phyloP scores from a whole-genome alignment of 1,140 invertebrate species.

The Ceratosolen solmsi region DNA sequence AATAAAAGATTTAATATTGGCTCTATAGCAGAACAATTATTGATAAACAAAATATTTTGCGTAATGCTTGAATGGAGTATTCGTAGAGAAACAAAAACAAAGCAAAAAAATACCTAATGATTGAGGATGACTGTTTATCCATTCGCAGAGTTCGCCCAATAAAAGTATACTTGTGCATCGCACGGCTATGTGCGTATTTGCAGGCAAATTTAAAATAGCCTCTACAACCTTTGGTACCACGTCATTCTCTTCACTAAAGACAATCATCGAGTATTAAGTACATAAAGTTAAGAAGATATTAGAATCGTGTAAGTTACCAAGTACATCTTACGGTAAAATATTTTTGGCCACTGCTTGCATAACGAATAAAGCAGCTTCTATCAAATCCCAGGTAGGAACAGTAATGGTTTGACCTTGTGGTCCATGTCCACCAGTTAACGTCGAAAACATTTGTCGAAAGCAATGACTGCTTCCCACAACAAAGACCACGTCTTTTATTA shows the following conservation, averaged over 20 bases:
- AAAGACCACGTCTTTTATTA: slow-evolving; percentile 98
- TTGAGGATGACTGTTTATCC: slow-evolving; percentile 92
- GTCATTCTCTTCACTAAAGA: slow-evolving; percentile 89
- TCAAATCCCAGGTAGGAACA: slow-evolving; percentile 88
- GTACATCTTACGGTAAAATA: slow-evolving; percentile 89
- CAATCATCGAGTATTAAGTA: too few relatives aligned
- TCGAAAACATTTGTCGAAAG: slow-evolving; percentile 92
- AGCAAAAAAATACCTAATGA: slow-evolving; percentile 78
- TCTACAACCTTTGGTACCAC: slow-evolving; percentile 94
- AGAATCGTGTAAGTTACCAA: too few relatives aligned
- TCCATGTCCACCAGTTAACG: slow-evolving; percentile 70
- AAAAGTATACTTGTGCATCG: slow-evolving; percentile 90
- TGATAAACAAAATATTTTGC: background rate
- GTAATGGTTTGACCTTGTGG: slow-evolving; percentile 62
- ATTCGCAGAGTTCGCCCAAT: slow-evolving; percentile 94
- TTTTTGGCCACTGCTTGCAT: slow-evolving; percentile 97
- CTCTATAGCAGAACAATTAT: slow-evolving; percentile 72
- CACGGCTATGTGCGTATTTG: slow-evolving; percentile 90
- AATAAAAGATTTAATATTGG: slow-evolving; percentile 87
- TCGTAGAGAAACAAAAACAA: too few relatives aligned
- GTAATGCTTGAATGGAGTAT: background rate
- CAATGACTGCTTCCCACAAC: slow-evolving; percentile 94
- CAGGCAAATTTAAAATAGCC: slow-evolving; percentile 89
- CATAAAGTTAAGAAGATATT: too few relatives aligned
- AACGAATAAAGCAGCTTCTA: slow-evolving; percentile 95